These are phyloP conservation scores for Crocuta crocuta DNA, from an alignment of 2,113 vertebrate species.

Conservation along the genomic window DNA sequence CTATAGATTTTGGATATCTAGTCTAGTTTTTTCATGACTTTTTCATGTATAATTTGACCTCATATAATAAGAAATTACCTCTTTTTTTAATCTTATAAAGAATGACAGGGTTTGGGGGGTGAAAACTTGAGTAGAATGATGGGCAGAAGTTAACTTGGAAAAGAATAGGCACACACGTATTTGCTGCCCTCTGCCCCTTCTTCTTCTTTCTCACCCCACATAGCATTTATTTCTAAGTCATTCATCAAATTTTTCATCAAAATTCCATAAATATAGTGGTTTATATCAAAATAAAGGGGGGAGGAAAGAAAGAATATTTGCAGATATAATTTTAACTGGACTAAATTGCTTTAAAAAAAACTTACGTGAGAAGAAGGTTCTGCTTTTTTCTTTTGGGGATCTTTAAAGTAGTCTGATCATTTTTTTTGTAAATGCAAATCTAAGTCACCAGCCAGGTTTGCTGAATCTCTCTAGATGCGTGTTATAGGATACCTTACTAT, in stretches of 20 bases:
- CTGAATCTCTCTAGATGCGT: neutral
- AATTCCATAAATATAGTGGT: neutral
- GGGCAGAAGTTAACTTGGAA: neutral
- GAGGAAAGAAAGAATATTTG: neutral
- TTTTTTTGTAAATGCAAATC: neutral
- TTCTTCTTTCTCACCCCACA: neutral
- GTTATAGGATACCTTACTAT: neutral
- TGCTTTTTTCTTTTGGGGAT: neutral
- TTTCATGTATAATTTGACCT: neutral
- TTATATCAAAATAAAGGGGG: neutral
- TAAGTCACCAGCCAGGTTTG: neutral
- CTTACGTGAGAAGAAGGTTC: neutral
- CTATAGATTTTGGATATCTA: neutral
- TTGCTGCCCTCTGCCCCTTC: accelerated
- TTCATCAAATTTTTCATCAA: neutral
- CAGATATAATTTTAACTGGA: slow-evolving; percentile 4
- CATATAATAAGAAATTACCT: neutral
- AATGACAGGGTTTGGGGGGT: neutral
- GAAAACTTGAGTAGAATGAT: neutral
- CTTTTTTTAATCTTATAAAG: neutral
- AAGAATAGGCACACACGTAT: neutral
- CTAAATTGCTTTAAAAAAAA: neutral
- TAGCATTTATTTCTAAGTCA: neutral
- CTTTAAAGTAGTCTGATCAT: neutral
- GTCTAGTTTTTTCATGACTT: neutral